Conservation (phyloP, 2,888 invertebrate genomes). For the Drosophila bunnanda region DNA sequence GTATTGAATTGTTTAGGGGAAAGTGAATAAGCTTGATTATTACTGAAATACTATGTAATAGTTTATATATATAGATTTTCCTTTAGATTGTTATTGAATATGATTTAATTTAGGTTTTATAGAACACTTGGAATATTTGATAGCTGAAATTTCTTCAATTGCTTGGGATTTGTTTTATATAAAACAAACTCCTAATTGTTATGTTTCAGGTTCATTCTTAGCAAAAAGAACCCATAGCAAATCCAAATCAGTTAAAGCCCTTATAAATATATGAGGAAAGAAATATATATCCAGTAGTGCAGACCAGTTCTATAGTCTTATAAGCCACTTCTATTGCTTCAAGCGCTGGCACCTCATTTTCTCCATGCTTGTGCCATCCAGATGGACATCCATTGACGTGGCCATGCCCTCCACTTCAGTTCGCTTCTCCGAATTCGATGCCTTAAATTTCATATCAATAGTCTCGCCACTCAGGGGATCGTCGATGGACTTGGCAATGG, state of each 20-base stretch:
- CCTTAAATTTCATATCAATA: conserved; percentile 29
- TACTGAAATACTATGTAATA: background rate
- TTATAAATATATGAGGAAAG: background rate
- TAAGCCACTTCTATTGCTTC: background rate
- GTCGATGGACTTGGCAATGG: conserved; percentile 40
- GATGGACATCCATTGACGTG: conserved; percentile 28
- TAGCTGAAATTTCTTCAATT: background rate
- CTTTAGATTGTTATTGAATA: background rate
- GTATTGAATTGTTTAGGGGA: background rate
- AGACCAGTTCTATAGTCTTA: background rate
- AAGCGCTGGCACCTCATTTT: conserved; percentile 16
- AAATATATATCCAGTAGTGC: background rate
- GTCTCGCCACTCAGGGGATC: conserved; percentile 58
- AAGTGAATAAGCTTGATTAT: background rate
- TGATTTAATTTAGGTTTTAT: background rate
- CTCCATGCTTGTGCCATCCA: conserved; percentile 23
- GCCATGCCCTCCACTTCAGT: conserved; percentile 8
- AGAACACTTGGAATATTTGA: background rate
- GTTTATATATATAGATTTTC: background rate
- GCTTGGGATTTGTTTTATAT: background rate
- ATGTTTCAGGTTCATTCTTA: background rate
- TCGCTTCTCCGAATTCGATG: background rate
- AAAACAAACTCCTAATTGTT: background rate
- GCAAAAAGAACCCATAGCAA: background rate
- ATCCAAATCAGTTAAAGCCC: background rate